phyloP scores from a whole-genome alignment of 2,888 invertebrate species.

The Heteromyza rotundicornis region DNA sequence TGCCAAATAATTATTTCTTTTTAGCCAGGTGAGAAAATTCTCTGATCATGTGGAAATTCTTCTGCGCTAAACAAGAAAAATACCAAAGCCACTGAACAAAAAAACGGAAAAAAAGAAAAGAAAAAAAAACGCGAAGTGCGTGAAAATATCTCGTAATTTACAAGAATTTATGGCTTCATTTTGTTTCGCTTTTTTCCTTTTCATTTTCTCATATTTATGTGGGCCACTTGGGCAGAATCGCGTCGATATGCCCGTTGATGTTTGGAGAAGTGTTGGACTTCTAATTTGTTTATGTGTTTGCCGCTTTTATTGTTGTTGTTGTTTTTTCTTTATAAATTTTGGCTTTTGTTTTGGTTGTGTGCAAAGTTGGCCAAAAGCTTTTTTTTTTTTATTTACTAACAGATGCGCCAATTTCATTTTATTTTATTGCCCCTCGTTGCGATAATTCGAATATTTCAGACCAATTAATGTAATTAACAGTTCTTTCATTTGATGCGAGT shows the following conservation, averaged over 20 bases:
- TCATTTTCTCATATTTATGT: too few relatives aligned
- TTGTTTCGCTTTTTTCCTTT: not conserved
- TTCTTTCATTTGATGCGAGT: constrained; percentile 5
- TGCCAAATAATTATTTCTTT: constrained; percentile 40
- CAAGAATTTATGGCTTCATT: constrained; percentile 2
- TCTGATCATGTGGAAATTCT: constrained; percentile 39
- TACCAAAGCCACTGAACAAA: too few relatives aligned
- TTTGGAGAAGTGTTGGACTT: too few relatives aligned
- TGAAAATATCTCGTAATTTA: constrained; percentile 6
- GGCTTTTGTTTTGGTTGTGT: not conserved
- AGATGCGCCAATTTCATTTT: not conserved
- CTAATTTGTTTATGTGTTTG: too few relatives aligned
- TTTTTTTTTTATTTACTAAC: not conserved
- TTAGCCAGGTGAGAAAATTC: constrained; percentile 52
- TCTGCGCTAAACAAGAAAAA: too few relatives aligned
- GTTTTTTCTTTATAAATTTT: too few relatives aligned
- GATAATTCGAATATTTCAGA: not conserved
- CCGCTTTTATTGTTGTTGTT: too few relatives aligned
- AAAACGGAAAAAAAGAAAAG: constrained; percentile 20
- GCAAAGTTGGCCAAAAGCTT: constrained; percentile 15
- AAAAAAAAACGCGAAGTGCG: constrained; percentile 5
- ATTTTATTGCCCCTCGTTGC: not conserved
- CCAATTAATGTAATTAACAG: constrained; percentile 23
- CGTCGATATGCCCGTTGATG: too few relatives aligned
- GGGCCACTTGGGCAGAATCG: too few relatives aligned